Base-by-base conservation (phyloP, 23 tunicate genomes). In the Diplosoma virens region DNA sequence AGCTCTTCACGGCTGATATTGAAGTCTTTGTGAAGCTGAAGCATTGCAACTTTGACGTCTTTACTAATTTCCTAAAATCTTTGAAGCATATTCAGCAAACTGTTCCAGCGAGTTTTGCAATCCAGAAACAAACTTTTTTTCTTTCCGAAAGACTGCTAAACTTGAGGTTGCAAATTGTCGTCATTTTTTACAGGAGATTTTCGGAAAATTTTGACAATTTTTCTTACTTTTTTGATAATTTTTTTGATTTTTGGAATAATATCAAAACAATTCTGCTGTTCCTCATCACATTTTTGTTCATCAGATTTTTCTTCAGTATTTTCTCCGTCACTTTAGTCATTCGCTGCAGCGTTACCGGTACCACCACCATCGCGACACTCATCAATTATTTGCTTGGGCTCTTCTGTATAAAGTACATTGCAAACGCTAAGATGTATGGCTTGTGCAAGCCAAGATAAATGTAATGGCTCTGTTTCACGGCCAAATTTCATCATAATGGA, bases 91-190 rank as follows among this genome's bases (percentile, higher is more conserved):
- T 68, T 68, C 9, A 68, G 54, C 54, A 68, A 36, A 22, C 75
- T 68, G 37, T 34, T 68, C 75, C 75, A 37, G 54, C 24, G 55
- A 68, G 75, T 68, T n/a, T n/a, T n/a, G n/a, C n/a, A n/a, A n/a
- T n/a, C 64, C 5, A 56, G 22, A n/a, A 56, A 56, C 16, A 56
- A 5, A 9, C 6, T n/a, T 21, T 56, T 56, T 23, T 56, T 14
- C 20, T 65, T 65, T 25, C 71, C 71, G 20, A 28, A 65, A 7
- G 34, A 25, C 3, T 7, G 24, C 7, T 11, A 25, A n/a, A 25
- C 29, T 65, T 28, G 71, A 65, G 18, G 35, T 31, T 65, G 71
- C 23, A 65, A n/a, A 28, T 65, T 31, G 20, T 65, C 71, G 7
- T 65, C 36, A 65, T 65, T 65, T 34, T 36, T 34, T 36, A 65